Conservation (phyloP, 1,140 invertebrate species). For the Phymorhynchus buccinoides region DNA sequence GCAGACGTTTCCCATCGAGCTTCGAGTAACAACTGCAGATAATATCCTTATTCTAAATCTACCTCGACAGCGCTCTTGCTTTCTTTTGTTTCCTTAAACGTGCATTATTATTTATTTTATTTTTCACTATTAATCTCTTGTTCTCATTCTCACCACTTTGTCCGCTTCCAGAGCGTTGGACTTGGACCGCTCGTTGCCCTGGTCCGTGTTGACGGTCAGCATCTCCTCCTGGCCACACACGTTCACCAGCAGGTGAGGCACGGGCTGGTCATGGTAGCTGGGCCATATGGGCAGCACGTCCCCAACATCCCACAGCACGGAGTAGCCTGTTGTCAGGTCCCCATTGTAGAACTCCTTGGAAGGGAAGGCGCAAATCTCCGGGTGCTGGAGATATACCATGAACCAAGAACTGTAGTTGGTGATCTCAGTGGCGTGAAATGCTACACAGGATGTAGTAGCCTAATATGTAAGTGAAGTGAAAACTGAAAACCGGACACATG, state of each 20-base stretch:
- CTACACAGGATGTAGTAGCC: no score
- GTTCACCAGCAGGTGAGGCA: conserved; percentile 61
- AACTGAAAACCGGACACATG: no score
- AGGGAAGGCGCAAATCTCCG: conserved; percentile 61
- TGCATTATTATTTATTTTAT: no score
- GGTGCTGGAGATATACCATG: conserved; percentile 61
- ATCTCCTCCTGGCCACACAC: conserved; percentile 62
- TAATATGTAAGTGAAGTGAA: no score
- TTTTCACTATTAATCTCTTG: no score
- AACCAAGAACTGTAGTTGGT: no score
- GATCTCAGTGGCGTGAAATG: no score
- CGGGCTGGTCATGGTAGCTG: conserved; percentile 39
- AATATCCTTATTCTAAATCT: no score
- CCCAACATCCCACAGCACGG: conserved; percentile 32
- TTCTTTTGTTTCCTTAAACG: no score
- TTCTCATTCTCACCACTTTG: conserved; percentile 60
- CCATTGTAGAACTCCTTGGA: conserved; percentile 62
- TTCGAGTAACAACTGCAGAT: no score
- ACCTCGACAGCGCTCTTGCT: no score
- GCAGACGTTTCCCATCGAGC: no score
- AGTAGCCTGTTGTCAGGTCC: conserved; percentile 49
- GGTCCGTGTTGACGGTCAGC: conserved; percentile 53
- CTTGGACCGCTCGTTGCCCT: conserved; percentile 61
- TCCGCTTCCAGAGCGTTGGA: conserved; percentile 54
- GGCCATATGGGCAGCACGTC: conserved; percentile 40